These are phyloP conservation scores for Brachyrhaphis roseni DNA, from an alignment of 2,797 vertebrate species.

Conservation along the genomic window DNA sequence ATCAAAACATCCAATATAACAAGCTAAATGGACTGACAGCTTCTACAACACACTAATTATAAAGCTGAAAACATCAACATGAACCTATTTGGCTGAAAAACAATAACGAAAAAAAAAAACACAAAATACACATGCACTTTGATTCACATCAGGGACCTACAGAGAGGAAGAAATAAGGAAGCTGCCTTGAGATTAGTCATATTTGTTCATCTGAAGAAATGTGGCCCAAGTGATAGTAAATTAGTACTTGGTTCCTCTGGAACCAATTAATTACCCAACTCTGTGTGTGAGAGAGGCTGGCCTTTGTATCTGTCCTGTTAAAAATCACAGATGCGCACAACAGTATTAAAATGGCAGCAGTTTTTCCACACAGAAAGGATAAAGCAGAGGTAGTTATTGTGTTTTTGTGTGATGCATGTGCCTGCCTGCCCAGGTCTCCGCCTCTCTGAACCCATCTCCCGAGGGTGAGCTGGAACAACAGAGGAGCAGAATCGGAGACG, in stretches of 20 bases:
- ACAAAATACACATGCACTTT: constrained; percentile 27
- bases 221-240: constrained; percentile 72
- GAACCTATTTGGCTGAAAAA: constrained; percentile 28
- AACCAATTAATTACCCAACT: constrained; percentile 80
- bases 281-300: constrained; percentile 48
- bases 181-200: constrained; percentile 57
- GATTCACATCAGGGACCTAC: constrained; percentile 41
- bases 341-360: constrained; percentile 30
- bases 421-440: constrained; percentile 34
- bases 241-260: constrained; percentile 78
- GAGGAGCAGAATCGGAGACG: constrained; percentile 54
- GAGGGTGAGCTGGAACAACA: constrained; percentile 62
- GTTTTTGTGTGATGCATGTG: constrained; percentile 31
- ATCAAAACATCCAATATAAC: constrained; percentile 65
- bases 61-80: constrained; percentile 63
- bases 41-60: constrained; percentile 71
- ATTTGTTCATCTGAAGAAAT: constrained; percentile 66
- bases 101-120: background rate
- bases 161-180: constrained; percentile 56
- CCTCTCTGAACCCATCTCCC: constrained; percentile 53
- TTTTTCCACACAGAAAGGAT: constrained; percentile 40
- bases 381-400: constrained; percentile 22
- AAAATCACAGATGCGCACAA: constrained; percentile 56
- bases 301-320: constrained; percentile 70
- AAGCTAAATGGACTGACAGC: constrained; percentile 64